phyloP scores from a whole-genome alignment of 2,888 invertebrate genomes.

The Trissolcus japonicus region DNA sequence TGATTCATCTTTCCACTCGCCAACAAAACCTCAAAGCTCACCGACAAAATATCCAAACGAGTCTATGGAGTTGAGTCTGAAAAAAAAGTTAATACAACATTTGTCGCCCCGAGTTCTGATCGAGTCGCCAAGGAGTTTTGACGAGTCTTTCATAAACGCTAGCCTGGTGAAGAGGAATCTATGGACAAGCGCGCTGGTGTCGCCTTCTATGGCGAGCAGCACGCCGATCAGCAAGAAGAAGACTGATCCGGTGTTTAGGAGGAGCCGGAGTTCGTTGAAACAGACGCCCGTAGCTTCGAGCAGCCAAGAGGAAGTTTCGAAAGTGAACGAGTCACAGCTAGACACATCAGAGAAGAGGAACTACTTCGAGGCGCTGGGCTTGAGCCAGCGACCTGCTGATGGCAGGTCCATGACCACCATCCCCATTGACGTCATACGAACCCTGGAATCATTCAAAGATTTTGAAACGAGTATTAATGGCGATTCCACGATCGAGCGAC shows the following conservation, averaged over 20 bases:
- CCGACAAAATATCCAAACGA: too few relatives aligned
- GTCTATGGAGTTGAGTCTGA: too few relatives aligned
- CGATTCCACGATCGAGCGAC: neutral
- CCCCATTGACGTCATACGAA: slow-evolving; percentile 14
- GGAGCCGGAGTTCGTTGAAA: slow-evolving; percentile 13
- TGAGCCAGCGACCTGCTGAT: neutral
- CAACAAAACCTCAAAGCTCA: too few relatives aligned
- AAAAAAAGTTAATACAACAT: too few relatives aligned
- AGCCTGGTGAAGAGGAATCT: neutral
- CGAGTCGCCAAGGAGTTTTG: too few relatives aligned
- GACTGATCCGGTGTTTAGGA: slow-evolving; percentile 2
- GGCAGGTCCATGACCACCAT: slow-evolving; percentile 15
- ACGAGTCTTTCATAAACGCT: too few relatives aligned
- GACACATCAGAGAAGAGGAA: slow-evolving; percentile 11
- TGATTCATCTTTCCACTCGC: too few relatives aligned
- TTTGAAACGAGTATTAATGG: neutral
- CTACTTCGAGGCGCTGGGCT: slow-evolving; percentile 27
- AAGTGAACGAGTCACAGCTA: slow-evolving; percentile 20
- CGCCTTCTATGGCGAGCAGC: neutral
- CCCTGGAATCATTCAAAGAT: neutral
- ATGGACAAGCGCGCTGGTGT: neutral
- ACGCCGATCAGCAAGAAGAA: neutral
- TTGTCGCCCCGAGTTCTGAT: too few relatives aligned
- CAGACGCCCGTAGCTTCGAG: neutral
- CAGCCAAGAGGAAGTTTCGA: neutral